Base-by-base conservation (phyloP, 2,113 vertebrate genomes). In the Xenotilapia flavipinnis region DNA sequence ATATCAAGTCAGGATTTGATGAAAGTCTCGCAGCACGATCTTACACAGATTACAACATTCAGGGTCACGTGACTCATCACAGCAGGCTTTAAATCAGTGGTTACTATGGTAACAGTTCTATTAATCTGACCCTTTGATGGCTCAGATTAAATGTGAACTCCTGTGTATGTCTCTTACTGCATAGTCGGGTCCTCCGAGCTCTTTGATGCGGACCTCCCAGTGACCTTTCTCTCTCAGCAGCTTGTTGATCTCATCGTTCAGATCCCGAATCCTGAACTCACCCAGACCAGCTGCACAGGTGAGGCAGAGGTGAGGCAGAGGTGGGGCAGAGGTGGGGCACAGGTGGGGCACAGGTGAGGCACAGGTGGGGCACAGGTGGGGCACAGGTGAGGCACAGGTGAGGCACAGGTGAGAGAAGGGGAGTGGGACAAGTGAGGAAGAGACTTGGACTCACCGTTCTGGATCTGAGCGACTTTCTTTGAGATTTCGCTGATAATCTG, bases 191-290 rank as follows among this genome's bases (percentile, higher is more conserved):
- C 99, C 99, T 12, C 98, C 97, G 1, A 99, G 96, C 55, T 99
- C 99, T 86, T 97, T 98, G 93, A 99, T 99, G 56, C 98, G 96
- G 85, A 97, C 96, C 47, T 99, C 98, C 99, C 99, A 99, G 94
- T 99, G 99, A 60, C 98, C 97, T 36, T 99, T 99, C 86, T 99
- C 98, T 91, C 99, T 96, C n/a, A 99, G 96, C 54, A 99, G 96
- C 89, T 99, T 99, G 92, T 99, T 99, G 92, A 99, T 99, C 94
- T 99, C 98, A 96, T 99, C 99, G 0, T 99, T 99, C 77, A 99
- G 92, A 93, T 99, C 99, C 3, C 98, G 96, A 75, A 99, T 99
- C 95, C 96, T 97, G 93, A 99, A 99, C 95, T 99, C 99, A 0
- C 99, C 99, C 26, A 99, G 96, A 79, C 99, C 99, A 83, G 99